Percentiles rank a stretch among this genome's conserved stretches.
Evolutionary conservation across 2,113 vertebrate genomes (phyloP).

Genomic region (Himantopus leucocephalus): DNA sequence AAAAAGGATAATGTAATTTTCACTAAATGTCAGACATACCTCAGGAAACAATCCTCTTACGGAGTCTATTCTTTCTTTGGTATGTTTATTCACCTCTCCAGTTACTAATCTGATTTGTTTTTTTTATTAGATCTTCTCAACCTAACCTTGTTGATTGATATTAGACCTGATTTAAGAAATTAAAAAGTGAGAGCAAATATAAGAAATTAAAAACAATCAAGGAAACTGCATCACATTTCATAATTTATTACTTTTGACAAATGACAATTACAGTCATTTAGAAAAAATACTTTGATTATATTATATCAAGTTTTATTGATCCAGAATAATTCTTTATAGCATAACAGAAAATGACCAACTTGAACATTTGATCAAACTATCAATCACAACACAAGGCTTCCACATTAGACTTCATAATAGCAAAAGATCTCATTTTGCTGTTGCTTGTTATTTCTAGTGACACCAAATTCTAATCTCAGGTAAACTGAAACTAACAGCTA

Average conservation of each 20-base stretch:
- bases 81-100: background rate
- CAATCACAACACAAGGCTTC: background rate
- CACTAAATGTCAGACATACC: constrained; percentile 8
- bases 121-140: background rate
- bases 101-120: background rate
- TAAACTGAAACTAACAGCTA: background rate
- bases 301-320: background rate
- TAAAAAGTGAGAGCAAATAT: background rate
- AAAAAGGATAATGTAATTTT: constrained; percentile 24
- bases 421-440: background rate
- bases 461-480: background rate
- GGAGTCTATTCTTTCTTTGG: background rate
- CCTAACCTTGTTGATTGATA: background rate
- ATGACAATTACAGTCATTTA: background rate
- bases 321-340: background rate
- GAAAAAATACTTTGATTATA: background rate
- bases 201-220: background rate
- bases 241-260: background rate
- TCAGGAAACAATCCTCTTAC: background rate
- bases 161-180: background rate
- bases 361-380: background rate
- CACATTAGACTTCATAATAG: background rate
- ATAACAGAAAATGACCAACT: background rate
- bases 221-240: background rate
- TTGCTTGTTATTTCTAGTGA: background rate